phyloP scores from a whole-genome alignment of 92 coral and sea anemone species.

The Zoanthus sansibaricus region DNA sequence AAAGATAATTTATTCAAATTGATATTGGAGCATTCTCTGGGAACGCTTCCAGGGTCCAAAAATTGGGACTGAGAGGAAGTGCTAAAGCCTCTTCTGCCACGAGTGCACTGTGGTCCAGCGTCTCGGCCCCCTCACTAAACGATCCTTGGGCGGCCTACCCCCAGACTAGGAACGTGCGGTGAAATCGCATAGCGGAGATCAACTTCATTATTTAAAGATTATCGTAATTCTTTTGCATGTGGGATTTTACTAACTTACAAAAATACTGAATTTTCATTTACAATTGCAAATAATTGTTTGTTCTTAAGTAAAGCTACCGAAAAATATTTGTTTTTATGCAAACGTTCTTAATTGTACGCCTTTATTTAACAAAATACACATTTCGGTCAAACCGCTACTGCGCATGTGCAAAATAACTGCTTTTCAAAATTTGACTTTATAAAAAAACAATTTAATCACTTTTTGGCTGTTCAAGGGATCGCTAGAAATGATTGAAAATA shows the following conservation, averaged over 20 bases:
- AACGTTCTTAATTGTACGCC: not conserved
- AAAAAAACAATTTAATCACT: no score
- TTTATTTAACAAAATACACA: not conserved
- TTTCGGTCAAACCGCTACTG: not conserved
- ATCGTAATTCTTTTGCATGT: slow-evolving; percentile 16
- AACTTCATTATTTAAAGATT: not conserved
- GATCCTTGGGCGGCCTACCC: slow-evolving; percentile 76
- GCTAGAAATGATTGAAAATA: no score
- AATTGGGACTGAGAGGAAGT: slow-evolving; percentile 72
- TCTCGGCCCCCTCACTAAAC: slow-evolving; percentile 78
- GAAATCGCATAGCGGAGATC: not conserved
- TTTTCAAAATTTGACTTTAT: not conserved
- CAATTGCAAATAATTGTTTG: not conserved
- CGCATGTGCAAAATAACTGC: slow-evolving; percentile 23
- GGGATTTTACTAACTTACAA: slow-evolving; percentile 14
- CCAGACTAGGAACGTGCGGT: slow-evolving; percentile 79
- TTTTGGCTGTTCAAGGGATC: no score
- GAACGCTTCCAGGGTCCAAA: slow-evolving; percentile 70
- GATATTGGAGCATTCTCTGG: slow-evolving; percentile 41
- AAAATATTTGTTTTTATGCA: not conserved
- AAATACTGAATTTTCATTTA: not conserved
- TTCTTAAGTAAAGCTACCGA: not conserved
- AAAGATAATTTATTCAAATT: not conserved
- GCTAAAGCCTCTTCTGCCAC: slow-evolving; percentile 79
- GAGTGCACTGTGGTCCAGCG: slow-evolving; percentile 71